Evolutionary conservation across 2,888 invertebrate genomes (phyloP), one percentile per base, ranked within the genome.

Genomic region (Hydriomena furcata): DNA sequence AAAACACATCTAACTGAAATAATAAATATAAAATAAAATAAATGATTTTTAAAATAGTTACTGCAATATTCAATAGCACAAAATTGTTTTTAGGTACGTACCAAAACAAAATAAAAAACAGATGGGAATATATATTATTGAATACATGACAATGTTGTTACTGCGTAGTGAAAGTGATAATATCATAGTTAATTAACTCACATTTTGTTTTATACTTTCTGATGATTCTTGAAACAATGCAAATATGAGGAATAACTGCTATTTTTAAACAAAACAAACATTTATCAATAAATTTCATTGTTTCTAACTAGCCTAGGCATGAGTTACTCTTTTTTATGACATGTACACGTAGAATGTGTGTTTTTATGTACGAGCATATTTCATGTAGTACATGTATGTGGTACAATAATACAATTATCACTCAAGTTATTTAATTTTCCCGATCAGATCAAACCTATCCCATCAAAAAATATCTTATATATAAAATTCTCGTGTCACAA

Each of bases 1-100:
- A 36, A 45, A 7, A 50, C 25, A 10, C 25, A 20, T 8, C 35
- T 11, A 24, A 47, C 71, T 71, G 61, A 12, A 20, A 30, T 13
- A 30, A 42, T 25, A 50, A 32, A 36, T 2, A 27, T 30, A 8
- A 10, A n/a, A 10, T 8, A 27, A 27, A 27, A 10, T 27, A 27
- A 23, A 23, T 6, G 10, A 17, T n/a, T n/a, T n/a, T n/a, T n/a
- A n/a, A n/a, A n/a, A n/a, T n/a, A n/a, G n/a, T n/a, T n/a, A n/a
- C n/a, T n/a, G n/a, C n/a, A n/a, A n/a, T n/a, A n/a, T n/a, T n/a
- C n/a, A n/a, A n/a, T 10, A 8, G 6, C 32, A 17, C 13, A 28
- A 10, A n/a, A 24, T 17, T n/a, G 20, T 28, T 30, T 10, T 12
- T 17, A 32, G 4, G 2, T 10, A 42, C 44, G 11, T 40, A 55